Evolutionary conservation across 2,888 invertebrate species (phyloP).

Genomic region (Drosophila formosana): DNA sequence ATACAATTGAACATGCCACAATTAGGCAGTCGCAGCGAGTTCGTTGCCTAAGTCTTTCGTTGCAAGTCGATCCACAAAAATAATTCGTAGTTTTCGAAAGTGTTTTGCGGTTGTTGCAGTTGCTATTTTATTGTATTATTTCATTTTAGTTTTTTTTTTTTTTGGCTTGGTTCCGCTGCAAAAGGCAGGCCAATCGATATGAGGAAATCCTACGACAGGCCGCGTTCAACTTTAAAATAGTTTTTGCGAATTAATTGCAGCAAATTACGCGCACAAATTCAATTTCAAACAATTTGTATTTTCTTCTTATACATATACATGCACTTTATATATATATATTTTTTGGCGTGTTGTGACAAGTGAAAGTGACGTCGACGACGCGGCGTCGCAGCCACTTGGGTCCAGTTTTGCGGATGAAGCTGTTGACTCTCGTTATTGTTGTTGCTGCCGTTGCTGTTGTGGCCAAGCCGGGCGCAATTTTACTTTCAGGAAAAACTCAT

Average conservation of each 20-base stretch:
- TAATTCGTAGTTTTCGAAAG: conserved; percentile 44
- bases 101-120: conserved; percentile 25
- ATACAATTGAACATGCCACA: conserved; percentile 32
- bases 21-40: conserved; percentile 36
- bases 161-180: conserved; percentile 45
- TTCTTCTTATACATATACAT: neutral
- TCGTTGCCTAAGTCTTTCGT: conserved; percentile 51
- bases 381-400: conserved; percentile 18
- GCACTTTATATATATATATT: conserved; percentile 11
- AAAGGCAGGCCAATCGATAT: conserved; percentile 51
- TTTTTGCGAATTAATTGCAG: conserved; percentile 51
- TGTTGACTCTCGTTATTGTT: conserved; percentile 18
- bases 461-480: conserved; percentile 38
- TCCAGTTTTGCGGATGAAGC: conserved; percentile 41
- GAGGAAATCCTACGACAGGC: conserved; percentile 48
- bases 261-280: conserved; percentile 45
- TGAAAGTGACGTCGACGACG: conserved; percentile 44
- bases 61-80: conserved; percentile 31
- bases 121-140: neutral
- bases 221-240: conserved; percentile 31
- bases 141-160: conserved; percentile 7
- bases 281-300: conserved; percentile 3
- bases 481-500: conserved; percentile 49
- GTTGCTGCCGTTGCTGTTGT: conserved; percentile 19
- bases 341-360: conserved; percentile 40